phyloP scores from a whole-genome alignment of 2,797 vertebrate genomes.

The Chrysolophus pictus region DNA sequence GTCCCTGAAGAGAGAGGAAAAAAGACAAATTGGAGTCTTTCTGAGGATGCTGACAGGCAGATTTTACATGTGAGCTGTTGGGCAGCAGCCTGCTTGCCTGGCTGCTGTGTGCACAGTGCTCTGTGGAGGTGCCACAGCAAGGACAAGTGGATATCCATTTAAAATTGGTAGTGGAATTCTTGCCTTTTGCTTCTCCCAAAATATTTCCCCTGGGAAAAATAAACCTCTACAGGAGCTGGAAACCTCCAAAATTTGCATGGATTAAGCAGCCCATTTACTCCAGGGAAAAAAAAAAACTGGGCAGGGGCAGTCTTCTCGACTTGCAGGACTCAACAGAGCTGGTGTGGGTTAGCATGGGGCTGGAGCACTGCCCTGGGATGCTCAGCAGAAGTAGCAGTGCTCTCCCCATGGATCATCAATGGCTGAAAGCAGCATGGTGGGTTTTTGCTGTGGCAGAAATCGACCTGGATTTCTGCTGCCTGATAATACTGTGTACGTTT shows the following conservation, averaged over 20 bases:
- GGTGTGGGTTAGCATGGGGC: not conserved
- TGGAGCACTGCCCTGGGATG: not conserved
- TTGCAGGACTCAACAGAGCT: not conserved
- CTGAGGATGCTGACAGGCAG: not conserved
- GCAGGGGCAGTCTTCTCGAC: not conserved
- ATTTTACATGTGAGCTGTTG: not conserved
- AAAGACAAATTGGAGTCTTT: fast-evolving
- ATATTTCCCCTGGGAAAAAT: slow-evolving; percentile 23
- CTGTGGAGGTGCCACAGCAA: no score
- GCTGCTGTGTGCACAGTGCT: fast-evolving
- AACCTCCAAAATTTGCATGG: not conserved
- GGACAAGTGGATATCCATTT: not conserved
- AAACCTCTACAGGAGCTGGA: not conserved
- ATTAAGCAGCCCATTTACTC: not conserved
- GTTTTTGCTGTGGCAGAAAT: no score
- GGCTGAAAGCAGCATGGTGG: no score
- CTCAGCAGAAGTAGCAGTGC: not conserved
- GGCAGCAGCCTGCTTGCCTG: not conserved
- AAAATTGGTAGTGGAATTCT: not conserved
- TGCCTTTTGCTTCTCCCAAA: not conserved
- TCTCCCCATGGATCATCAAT: not conserved
- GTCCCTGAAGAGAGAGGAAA: not conserved
- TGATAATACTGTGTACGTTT: not conserved
- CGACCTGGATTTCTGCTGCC: not conserved
- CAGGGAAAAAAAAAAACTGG: not conserved